Conservation (phyloP, 2,113 vertebrate genomes). For the Myanophis thanlyinensis region DNA sequence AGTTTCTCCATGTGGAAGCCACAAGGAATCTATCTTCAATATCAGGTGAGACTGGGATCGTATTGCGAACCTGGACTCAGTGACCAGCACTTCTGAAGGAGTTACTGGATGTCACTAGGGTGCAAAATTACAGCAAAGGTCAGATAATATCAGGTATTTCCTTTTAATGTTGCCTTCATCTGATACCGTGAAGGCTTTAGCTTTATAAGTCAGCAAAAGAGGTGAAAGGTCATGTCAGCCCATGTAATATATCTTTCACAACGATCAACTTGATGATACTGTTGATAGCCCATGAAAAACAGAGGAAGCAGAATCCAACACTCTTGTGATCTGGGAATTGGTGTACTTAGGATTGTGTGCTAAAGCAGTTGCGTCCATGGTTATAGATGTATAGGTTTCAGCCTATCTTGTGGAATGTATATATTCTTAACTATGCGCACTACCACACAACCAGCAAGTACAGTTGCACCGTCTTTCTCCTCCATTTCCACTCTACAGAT, state of each 20-base stretch:
- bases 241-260: background rate
- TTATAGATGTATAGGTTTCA: background rate
- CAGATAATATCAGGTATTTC: background rate
- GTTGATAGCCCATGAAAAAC: conserved; percentile 24
- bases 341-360: background rate
- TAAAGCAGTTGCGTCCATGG: background rate
- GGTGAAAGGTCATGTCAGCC: conserved; percentile 28
- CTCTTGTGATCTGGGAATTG: background rate
- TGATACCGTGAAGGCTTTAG: background rate
- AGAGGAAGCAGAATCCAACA: background rate
- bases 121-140: background rate
- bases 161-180: background rate
- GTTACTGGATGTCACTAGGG: background rate
- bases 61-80: background rate
- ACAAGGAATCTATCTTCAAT: background rate
- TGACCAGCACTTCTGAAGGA: fast-evolving
- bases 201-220: conserved; percentile 27
- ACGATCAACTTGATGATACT: background rate
- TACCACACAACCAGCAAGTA: background rate
- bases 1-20: background rate
- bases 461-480: background rate
- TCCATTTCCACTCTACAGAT: background rate
- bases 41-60: background rate
- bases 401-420: background rate
- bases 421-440: background rate